Percentiles rank a stretch among this genome's conserved stretches.
Evolutionary conservation across 2,113 vertebrate genomes (phyloP).

Genomic region (Tiliqua scincoides): DNA sequence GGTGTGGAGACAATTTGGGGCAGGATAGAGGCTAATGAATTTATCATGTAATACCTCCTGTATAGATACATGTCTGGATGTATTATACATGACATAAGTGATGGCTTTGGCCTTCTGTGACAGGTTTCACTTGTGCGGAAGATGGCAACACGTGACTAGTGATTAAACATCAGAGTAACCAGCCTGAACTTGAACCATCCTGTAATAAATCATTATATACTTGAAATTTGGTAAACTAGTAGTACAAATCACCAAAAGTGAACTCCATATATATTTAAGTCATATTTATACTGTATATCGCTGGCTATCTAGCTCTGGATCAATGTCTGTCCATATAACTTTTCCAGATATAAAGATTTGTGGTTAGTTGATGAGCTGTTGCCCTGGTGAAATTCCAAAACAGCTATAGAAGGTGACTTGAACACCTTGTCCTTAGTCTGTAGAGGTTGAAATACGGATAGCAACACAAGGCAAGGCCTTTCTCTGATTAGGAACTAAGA

Average conservation of each 20-base stretch:
- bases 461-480: slow-evolving; percentile 17
- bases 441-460: slow-evolving; percentile 7
- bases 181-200: slow-evolving; percentile 59
- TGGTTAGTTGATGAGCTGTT: slow-evolving; percentile 22
- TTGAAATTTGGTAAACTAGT: slow-evolving; percentile 58
- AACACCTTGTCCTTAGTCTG: slow-evolving; percentile 39
- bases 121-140: slow-evolving; percentile 51
- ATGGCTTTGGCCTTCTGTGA: slow-evolving; percentile 44
- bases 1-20: slow-evolving; percentile 28
- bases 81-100: slow-evolving; percentile 38
- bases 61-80: slow-evolving; percentile 10
- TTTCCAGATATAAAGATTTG: slow-evolving; percentile 42
- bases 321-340: slow-evolving; percentile 38
- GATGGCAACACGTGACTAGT: slow-evolving; percentile 61
- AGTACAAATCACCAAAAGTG: slow-evolving; percentile 58
- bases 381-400: background rate
- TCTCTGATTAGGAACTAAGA: slow-evolving; percentile 7
- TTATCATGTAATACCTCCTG: slow-evolving; percentile 24
- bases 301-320: slow-evolving; percentile 27
- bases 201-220: slow-evolving; percentile 65
- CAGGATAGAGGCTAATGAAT: slow-evolving; percentile 38
- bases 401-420: slow-evolving; percentile 33
- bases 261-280: slow-evolving; percentile 37
- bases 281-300: slow-evolving; percentile 27
- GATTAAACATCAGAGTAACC: slow-evolving; percentile 56